These are phyloP conservation scores for Ptychochromis oligacanthus DNA, from an alignment of 2,113 vertebrate genomes.

Conservation along the genomic window DNA sequence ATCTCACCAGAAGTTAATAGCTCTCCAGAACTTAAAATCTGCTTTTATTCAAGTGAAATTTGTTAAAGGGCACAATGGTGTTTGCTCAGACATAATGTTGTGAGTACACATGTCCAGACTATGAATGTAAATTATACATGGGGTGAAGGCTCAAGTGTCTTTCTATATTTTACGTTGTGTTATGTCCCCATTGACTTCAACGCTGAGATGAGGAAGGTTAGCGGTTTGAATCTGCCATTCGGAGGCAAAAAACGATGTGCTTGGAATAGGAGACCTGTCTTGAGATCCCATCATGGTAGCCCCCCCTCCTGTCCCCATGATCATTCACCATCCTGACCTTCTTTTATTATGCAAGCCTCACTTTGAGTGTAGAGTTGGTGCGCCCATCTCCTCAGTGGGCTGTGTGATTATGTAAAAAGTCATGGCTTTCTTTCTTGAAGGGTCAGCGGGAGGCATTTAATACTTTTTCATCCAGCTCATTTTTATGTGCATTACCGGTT, in stretches of 20 bases:
- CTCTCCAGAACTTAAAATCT: constrained; percentile 33
- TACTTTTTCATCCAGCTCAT: constrained; percentile 90
- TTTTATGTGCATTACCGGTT: constrained; percentile 97
- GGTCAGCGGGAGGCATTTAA: constrained; percentile 86
- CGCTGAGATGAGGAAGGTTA: not conserved
- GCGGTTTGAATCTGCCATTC: not conserved
- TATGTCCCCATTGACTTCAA: constrained; percentile 2
- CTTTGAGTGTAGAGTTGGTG: constrained; percentile 53
- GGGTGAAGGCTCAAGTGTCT: constrained; percentile 47
- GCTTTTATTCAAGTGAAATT: constrained; percentile 40
- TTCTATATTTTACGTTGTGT: constrained; percentile 15
- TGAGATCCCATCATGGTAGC: constrained; percentile 2
- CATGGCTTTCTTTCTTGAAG: constrained; percentile 83
- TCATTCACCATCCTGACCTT: constrained; percentile 28
- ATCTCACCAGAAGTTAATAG: not conserved
- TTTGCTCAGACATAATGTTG: constrained; percentile 30
- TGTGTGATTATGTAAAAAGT: constrained; percentile 84
- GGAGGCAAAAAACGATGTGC: not conserved
- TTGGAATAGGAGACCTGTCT: constrained; percentile 24
- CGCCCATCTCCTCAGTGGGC: constrained; percentile 80
- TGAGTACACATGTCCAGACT: constrained; percentile 65
- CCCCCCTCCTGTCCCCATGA: not conserved
- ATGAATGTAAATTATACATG: constrained; percentile 75
- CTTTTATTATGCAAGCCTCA: constrained; percentile 59
- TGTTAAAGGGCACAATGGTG: constrained; percentile 49